Base-by-base conservation (phyloP, 2,797 vertebrate genomes). In the Rhinella marina region DNA sequence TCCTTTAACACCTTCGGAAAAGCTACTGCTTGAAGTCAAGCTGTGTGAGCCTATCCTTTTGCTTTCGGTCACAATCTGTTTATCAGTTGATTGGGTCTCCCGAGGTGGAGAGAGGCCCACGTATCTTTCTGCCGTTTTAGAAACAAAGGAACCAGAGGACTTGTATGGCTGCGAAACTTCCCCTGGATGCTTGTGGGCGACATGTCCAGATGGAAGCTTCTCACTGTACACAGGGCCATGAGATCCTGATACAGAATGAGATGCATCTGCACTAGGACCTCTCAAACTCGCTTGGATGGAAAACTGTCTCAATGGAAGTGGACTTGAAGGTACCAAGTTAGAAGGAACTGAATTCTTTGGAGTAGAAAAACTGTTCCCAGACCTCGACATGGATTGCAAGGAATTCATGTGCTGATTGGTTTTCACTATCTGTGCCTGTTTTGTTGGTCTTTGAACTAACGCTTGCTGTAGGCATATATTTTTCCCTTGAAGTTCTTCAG, bases 361-460 rank as follows among this genome's bases (percentile, higher is more conserved):
- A n/a, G 87, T 86, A 8, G 91, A 91, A 21, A 94, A 96, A 66
- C 84, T 1, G 61, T 92, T 92, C n/a, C 91, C 76, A 3, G 52
- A 50, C 61, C 95, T 96, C 4, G 92, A 56, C 4, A 90, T 94
- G 0, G 92, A 85, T 87, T 96, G 97, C 86, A 93, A 88, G 3
- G 96, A 96, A 86, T 95, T 97, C 92, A 98, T 93, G 57, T 98
- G 98, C 90, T 98, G 98, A 90, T 95, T 99, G 68, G 98, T 99
- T 94, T 99, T 99, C 59, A 99, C 97, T 0, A 99, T 99, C 93
- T 99, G 98, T 8, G 98, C 98, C 91, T 99, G 97, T 92, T 96
- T 98, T 72, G 96, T 97, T 66, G 98, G 95, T 93, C 98, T 97
- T 90, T 97, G 81, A 4, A 97, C 90, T 90, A 97, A 82, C 2